Evolutionary conservation across 53 echinoderm and acorn worm genomes (phyloP).

Genomic region (Echinarachnius parma): DNA sequence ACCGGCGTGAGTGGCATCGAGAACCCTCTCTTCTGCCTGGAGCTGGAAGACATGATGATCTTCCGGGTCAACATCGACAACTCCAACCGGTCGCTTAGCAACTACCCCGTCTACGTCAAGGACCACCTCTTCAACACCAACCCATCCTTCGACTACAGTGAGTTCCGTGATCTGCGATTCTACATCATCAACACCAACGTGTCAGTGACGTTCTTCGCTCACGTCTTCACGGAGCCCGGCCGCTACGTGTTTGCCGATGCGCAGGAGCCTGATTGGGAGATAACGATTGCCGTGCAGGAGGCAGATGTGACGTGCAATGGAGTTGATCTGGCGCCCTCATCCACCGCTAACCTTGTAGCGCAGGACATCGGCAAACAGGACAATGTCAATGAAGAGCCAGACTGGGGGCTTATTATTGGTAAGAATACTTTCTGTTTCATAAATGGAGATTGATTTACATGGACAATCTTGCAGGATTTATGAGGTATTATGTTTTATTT

Average conservation of each 20-base stretch:
- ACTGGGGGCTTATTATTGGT: constrained; percentile 99
- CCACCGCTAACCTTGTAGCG: constrained; percentile 54
- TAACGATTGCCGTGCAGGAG: constrained; percentile 77
- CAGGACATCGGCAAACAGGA: constrained; percentile 72
- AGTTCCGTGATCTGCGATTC: constrained; percentile 89
- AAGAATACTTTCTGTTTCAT: too few species aligned
- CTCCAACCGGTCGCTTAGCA: constrained; percentile 71
- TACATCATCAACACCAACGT: constrained; percentile 81
- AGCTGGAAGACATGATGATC: constrained; percentile 86
- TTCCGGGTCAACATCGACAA: constrained; percentile 75
- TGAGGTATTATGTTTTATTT: too few species aligned
- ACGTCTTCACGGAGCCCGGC: constrained; percentile 89
- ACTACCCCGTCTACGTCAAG: constrained; percentile 90
- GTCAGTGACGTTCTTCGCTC: constrained; percentile 76
- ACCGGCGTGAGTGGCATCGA: constrained; percentile 69
- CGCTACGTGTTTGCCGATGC: constrained; percentile 93
- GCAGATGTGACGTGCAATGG: constrained; percentile 63
- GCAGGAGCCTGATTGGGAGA: constrained; percentile 79
- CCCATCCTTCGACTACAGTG: constrained; percentile 94
- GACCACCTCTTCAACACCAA: constrained; percentile 97
- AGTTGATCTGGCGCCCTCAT: constrained; percentile 62
- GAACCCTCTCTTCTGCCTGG: constrained; percentile 90
- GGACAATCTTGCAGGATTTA: too few species aligned
- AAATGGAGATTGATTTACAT: too few species aligned
- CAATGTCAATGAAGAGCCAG: constrained; percentile 83